These are phyloP conservation scores for Macroteleia sp. DNA, from an alignment of 2,888 invertebrate species.

Conservation along the genomic window DNA sequence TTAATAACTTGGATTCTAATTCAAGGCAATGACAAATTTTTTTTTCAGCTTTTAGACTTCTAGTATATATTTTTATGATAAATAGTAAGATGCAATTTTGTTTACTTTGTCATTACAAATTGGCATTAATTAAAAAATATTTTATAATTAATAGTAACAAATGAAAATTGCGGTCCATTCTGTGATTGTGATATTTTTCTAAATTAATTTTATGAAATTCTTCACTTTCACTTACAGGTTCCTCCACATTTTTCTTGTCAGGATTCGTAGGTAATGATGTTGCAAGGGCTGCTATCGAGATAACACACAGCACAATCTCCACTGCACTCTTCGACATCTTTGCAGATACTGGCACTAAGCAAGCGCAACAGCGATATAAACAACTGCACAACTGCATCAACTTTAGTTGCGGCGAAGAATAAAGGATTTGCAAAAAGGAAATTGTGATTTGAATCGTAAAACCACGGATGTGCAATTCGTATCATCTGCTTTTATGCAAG, in stretches of 20 bases:
- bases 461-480: background rate
- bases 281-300: constrained; percentile 59
- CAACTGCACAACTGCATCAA: constrained; percentile 51
- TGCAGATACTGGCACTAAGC: constrained; percentile 67
- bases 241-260: constrained; percentile 31
- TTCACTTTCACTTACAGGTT: constrained; percentile 58
- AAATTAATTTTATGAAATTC: too few relatives aligned
- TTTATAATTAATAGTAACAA: too few relatives aligned
- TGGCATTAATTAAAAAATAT: too few relatives aligned
- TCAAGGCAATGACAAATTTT: too few relatives aligned
- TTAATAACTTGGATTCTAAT: too few relatives aligned
- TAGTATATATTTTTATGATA: too few relatives aligned
- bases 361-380: constrained; percentile 46
- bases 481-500: constrained; percentile 1
- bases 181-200: too few relatives aligned
- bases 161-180: too few relatives aligned
- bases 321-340: constrained; percentile 72
- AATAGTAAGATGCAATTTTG: too few relatives aligned
- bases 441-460: constrained; percentile 19
- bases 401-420: constrained; percentile 45
- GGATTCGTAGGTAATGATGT: constrained; percentile 48
- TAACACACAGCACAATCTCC: constrained; percentile 61
- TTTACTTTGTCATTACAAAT: too few relatives aligned
- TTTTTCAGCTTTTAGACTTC: too few relatives aligned
- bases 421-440: constrained; percentile 42